Evolutionary conservation across 1,140 invertebrate species (phyloP), one percentile per base, ranked within the genome.

Genomic region (Phocides pigmalion): DNA sequence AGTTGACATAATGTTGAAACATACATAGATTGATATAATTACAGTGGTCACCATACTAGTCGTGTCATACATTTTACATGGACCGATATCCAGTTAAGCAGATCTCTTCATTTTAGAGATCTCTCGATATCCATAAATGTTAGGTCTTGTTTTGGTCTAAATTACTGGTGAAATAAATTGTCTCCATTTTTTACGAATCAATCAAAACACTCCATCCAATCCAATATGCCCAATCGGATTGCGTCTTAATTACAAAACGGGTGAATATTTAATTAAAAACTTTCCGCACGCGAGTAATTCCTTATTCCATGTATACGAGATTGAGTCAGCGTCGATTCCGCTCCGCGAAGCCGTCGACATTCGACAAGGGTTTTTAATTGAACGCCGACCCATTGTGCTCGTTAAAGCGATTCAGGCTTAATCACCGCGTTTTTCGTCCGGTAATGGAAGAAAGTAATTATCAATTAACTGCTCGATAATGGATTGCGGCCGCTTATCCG

Each of bases 261-360:
- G 75, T 89, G 87, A 89, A 87, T 87, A 87, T 89, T 91, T 89
- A 89, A 91, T 89, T 89, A 91, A 91, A 90, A 89, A 89, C 76
- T 91, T 89, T 84, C 76, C 79, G 81, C 84, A 89, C 84, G 85
- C 87, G 86, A 87, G 82, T 81, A 82, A 89, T 89, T 87, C 82
- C 86, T 89, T 89, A 89, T 85, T 87, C 83, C 84, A 87, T 84
- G 85, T 90, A 89, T 87, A 91, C 82, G 79, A 87, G 84, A 89
- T 90, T 84, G 84, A 88, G 84, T 86, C 82, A 82, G 84, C 76
- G 76, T 74, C 83, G 83, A 87, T 78, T 81, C 76, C 79, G 78
- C 75, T 85, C 79, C 81, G 79, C 79, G 85, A 84, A 82, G 78
- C 77, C 75, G 78, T 83, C 81, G 79, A 82, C 82, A 79, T 84